Base-by-base conservation (phyloP, 2,888 invertebrate species). In the Thumatha senex region DNA sequence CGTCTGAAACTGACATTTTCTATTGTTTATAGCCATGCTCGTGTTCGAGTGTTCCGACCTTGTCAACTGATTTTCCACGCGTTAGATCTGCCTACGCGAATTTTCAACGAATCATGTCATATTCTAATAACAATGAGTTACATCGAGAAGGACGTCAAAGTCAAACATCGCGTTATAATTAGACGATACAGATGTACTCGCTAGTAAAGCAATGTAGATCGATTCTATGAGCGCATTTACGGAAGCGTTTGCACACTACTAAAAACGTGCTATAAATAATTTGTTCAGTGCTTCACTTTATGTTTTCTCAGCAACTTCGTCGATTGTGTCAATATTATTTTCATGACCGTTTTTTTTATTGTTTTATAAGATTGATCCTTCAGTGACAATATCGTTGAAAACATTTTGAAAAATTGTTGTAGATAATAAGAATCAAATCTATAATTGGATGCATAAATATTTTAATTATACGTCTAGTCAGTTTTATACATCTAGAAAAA, bases 31-130 rank as follows among this genome's bases (percentile, higher is more conserved):
- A 56, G 52, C 54, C 48, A 52, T 59, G 54, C 63, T 60, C 63
- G 57, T 52, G 47, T 65, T 60, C 51, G 48, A 60, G 51, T 60
- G 56, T 58, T 61, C 53, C 40, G 64, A 69, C 73, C 70, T 71
- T 72, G 74, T 71, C 71, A 68, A 59, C 62, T 61, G 67, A 70
- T 72, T 74, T 74, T 74, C 71, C 72, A 71, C 63, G 62, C 64
- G 63, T 62, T 66, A 58, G 63, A 60, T 67, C 72, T 63, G 55
- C 77, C 76, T 71, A 76, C 76, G 67, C 72, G 50, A 72, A 70
- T 76, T 72, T 76, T 56, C 72, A 69, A 67, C 61, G 61, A 61
- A 68, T 69, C 71, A 63, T 76, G 69, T 71, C 76, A 74, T 74
- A 70, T 70, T 63, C 67, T 63, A 64, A 67, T 61, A 68, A 71